Conservation (phyloP, 2,888 invertebrate species). For the Meandrusa payeni region DNA sequence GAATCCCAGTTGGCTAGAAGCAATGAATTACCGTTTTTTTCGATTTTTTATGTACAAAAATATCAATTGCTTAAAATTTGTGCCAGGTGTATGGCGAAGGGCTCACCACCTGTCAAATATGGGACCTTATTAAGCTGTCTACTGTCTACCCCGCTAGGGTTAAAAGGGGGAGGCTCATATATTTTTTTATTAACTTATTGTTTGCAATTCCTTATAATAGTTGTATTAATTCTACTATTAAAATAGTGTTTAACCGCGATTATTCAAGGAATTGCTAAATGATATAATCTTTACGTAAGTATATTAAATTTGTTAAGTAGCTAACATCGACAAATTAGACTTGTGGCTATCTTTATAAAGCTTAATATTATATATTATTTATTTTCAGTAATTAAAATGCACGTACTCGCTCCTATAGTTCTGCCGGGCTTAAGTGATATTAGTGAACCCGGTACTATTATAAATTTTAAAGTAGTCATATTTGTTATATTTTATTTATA, state of each 20-base stretch:
- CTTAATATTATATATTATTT: constrained; percentile 3
- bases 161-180: too few species aligned
- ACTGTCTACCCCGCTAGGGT: too few species aligned
- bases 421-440: constrained; percentile 2
- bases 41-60: too few species aligned
- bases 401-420: too few species aligned
- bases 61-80: too few species aligned
- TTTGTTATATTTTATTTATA: constrained; percentile 6
- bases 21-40: too few species aligned
- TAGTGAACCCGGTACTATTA: background rate
- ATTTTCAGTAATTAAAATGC: too few species aligned
- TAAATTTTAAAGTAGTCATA: constrained; percentile 7
- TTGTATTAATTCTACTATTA: background rate
- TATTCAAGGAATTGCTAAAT: constrained; percentile 8
- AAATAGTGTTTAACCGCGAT: background rate
- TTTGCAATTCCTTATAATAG: background rate
- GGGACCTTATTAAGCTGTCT: too few species aligned
- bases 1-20: too few species aligned
- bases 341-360: background rate
- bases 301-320: constrained; percentile 8
- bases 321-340: background rate
- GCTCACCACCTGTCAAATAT: too few species aligned
- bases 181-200: constrained; percentile 4
- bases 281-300: background rate
- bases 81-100: too few species aligned